Evolutionary conservation across 2,888 invertebrate species (phyloP), one percentile per base, ranked within the genome.

Genomic region (Dendrolimus pini): DNA sequence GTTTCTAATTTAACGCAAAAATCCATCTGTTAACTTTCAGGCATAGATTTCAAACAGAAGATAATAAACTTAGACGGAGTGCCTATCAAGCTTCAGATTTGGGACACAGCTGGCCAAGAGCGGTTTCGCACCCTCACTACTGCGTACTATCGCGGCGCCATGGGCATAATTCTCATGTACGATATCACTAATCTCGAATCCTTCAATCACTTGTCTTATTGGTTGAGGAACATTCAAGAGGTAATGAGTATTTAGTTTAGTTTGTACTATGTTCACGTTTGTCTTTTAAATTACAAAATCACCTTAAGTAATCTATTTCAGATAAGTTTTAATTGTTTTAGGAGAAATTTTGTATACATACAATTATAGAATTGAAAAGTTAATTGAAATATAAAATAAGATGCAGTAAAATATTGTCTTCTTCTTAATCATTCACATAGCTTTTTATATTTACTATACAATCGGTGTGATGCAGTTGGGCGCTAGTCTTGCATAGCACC

Each of bases 131-230:
- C 97, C 9, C 86, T 97, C 64, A 97, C 97, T 56, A 96, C 96
- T 10, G 96, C 96, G 7, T 97, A 97, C 83, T 97, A 96, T 83
- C 92, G 97, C 55, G 97, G 96, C 7, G 96, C 97, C 12, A 96
- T 97, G 97, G 97, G 97, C 57, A 96, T 97, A 69, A 92, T 97
- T 55, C 92, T 97, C 30, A 96, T 97, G 93, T 97, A 97, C 79
- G 97, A 97, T 81, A 96, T 97, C 67, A 97, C 97, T 53, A 96
- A 96, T 82, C 88, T 96, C 74, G 96, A 96, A 75, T 96, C 97
- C n/a, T 97, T 97, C 82, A 96, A 96, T 80, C 96, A 97, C 83
- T 91, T 97, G 65, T 95, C 96, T 9, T 97, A 97, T 78, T 97
- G 97, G 97, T 92, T 97, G 62, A 93, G 96, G 80, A 97, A 96